Evolutionary conservation across 2,888 invertebrate genomes (phyloP).

Genomic region (Drepanosiphum platanoidis): DNA sequence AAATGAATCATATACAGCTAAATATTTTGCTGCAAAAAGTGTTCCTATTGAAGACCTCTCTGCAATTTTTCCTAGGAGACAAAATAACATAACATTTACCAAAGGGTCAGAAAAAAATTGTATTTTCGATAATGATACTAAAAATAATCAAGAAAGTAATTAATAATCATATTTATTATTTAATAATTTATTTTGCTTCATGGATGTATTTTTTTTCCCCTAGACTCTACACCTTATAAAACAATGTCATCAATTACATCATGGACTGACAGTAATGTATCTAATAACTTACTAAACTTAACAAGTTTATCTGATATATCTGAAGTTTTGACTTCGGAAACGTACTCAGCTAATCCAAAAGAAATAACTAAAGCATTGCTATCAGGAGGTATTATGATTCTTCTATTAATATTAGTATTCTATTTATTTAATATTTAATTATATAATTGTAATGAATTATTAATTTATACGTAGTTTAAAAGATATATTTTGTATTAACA

Average conservation of each 20-base stretch:
- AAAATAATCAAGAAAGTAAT: slow-evolving; percentile 10
- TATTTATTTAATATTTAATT: no score
- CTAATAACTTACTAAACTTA: slow-evolving; percentile 44
- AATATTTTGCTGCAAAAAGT: slow-evolving; percentile 60
- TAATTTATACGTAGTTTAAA: not conserved
- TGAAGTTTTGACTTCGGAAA: slow-evolving; percentile 35
- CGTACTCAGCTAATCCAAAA: slow-evolving; percentile 6
- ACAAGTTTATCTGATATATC: slow-evolving; percentile 56
- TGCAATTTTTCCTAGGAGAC: slow-evolving; percentile 32
- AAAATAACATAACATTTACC: slow-evolving; percentile 41
- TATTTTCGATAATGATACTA: not conserved
- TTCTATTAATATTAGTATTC: no score
- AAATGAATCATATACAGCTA: slow-evolving; percentile 45
- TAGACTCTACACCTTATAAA: slow-evolving; percentile 13
- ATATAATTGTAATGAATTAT: not conserved
- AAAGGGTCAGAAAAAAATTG: slow-evolving; percentile 16
- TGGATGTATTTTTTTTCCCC: not conserved
- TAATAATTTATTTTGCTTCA: not conserved
- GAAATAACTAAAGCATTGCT: slow-evolving; percentile 28
- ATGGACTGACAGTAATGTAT: slow-evolving; percentile 55
- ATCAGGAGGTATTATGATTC: slow-evolving; percentile 23
- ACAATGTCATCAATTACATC: slow-evolving; percentile 59
- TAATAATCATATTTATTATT: not conserved
- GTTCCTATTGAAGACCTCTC: slow-evolving; percentile 50
- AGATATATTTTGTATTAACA: not conserved